Evolutionary conservation across 2,888 invertebrate genomes (phyloP).

Genomic region (Phragmatobia fuliginosa): DNA sequence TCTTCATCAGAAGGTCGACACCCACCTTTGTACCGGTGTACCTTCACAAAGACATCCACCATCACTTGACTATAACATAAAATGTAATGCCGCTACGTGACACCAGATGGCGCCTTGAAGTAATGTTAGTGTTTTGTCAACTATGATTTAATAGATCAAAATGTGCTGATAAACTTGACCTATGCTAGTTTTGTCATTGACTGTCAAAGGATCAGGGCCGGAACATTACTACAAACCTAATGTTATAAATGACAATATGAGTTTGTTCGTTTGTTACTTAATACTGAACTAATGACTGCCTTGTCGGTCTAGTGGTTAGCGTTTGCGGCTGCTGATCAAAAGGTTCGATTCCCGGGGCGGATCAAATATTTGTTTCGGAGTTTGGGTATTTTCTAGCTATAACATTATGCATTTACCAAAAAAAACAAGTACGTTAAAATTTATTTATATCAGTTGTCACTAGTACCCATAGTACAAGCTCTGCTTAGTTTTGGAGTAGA

Average conservation of each 20-base stretch:
- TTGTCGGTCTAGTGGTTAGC: too few species aligned
- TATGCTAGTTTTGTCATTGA: neutral
- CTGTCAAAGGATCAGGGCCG: constrained; percentile 6
- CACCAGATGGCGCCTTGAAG: constrained; percentile 38
- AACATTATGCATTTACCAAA: too few species aligned
- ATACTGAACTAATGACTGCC: neutral
- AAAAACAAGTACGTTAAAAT: too few species aligned
- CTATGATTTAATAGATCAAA: constrained; percentile 6
- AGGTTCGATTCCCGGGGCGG: too few species aligned
- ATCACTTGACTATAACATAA: constrained; percentile 39
- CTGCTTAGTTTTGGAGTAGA: too few species aligned
- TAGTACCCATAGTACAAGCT: too few species aligned
- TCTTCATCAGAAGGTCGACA: constrained; percentile 12
- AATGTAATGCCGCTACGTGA: constrained; percentile 43
- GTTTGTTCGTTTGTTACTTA: neutral
- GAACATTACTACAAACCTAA: neutral
- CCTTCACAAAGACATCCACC: constrained; percentile 37
- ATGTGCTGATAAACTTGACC: neutral
- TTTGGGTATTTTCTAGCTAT: too few species aligned
- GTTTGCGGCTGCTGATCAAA: too few species aligned
- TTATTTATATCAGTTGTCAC: too few species aligned
- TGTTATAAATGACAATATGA: neutral
- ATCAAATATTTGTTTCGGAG: too few species aligned
- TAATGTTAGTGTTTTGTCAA: constrained; percentile 12
- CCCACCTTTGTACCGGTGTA: constrained; percentile 34